These are phyloP conservation scores for Ctenosaura bakeri DNA, from an alignment of 2,797 vertebrate species.

Conservation along the genomic window DNA sequence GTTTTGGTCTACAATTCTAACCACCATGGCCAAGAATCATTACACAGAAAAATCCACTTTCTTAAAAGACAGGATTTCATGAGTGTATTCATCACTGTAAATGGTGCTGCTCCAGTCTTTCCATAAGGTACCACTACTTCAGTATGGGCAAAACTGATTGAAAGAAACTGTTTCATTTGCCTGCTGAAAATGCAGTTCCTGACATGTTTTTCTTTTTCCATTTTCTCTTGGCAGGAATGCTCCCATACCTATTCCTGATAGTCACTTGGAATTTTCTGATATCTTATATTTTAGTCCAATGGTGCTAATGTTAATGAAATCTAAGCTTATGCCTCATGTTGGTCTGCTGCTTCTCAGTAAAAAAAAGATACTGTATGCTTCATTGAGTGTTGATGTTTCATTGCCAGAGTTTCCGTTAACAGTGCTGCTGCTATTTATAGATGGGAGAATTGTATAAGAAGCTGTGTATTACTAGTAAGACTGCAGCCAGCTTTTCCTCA, in stretches of 20 bases:
- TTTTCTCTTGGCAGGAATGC: not conserved
- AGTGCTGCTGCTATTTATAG: slow-evolving; percentile 13
- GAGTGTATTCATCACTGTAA: not conserved
- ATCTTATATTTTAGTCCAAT: slow-evolving; percentile 12
- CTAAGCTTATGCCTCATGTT: not conserved
- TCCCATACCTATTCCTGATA: not conserved
- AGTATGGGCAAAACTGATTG: slow-evolving; percentile 48
- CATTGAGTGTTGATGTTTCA: not conserved
- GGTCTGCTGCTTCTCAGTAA: slow-evolving; percentile 19
- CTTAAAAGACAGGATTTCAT: not conserved
- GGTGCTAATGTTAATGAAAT: slow-evolving; percentile 15
- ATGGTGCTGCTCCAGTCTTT: not conserved
- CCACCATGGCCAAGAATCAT: not conserved
- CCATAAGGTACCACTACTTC: slow-evolving; percentile 21
- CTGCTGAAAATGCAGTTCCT: not conserved
- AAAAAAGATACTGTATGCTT: not conserved
- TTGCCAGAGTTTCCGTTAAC: slow-evolving; percentile 20
- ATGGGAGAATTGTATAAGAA: not conserved
- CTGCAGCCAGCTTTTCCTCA: not conserved
- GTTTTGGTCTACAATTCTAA: not conserved
- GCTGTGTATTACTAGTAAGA: not conserved
- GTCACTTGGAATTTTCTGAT: not conserved
- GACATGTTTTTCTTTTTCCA: not conserved
- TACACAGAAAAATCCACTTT: not conserved
- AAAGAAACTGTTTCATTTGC: not conserved